phyloP scores from a whole-genome alignment of 2,888 invertebrate genomes.

The Parnassius mnemosyne region DNA sequence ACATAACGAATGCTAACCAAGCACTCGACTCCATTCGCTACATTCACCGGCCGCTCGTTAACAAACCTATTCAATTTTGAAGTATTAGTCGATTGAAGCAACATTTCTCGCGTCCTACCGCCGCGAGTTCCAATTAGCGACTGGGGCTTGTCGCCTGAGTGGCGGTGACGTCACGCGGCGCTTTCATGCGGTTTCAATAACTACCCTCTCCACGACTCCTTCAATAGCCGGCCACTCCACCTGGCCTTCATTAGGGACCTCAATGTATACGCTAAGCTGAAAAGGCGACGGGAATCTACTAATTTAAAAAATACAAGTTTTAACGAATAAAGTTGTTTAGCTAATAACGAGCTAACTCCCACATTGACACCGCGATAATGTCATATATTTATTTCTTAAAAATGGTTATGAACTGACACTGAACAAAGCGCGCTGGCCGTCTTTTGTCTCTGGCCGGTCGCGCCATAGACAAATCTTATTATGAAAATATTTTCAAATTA shows the following conservation, averaged over 20 bases:
- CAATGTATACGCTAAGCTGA: conserved; percentile 64
- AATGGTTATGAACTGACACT: conserved; percentile 69
- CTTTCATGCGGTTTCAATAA: conserved; percentile 77
- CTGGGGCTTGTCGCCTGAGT: conserved; percentile 73
- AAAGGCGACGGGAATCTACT: conserved; percentile 61
- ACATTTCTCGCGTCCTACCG: conserved; percentile 75
- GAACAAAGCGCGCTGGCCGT: conserved; percentile 63
- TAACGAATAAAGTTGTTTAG: conserved; percentile 70
- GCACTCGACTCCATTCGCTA: conserved; percentile 61
- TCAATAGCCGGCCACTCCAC: conserved; percentile 75
- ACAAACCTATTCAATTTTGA: conserved; percentile 76
- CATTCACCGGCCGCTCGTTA: conserved; percentile 75
- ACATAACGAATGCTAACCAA: conserved; percentile 54
- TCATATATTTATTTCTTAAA: conserved; percentile 62
- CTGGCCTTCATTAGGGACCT: conserved; percentile 77
- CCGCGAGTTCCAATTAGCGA: conserved; percentile 78
- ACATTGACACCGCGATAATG: conserved; percentile 28
- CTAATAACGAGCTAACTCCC: conserved; percentile 57
- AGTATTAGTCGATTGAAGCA: conserved; percentile 78
- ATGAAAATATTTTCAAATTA: conserved; percentile 81
- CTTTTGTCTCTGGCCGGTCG: conserved; percentile 71
- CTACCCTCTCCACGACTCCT: conserved; percentile 76
- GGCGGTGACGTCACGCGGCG: conserved; percentile 73
- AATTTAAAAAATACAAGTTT: conserved; percentile 67
- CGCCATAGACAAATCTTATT: conserved; percentile 80